phyloP scores from a whole-genome alignment of 2,888 invertebrate species.

The Stramonita haemastoma region DNA sequence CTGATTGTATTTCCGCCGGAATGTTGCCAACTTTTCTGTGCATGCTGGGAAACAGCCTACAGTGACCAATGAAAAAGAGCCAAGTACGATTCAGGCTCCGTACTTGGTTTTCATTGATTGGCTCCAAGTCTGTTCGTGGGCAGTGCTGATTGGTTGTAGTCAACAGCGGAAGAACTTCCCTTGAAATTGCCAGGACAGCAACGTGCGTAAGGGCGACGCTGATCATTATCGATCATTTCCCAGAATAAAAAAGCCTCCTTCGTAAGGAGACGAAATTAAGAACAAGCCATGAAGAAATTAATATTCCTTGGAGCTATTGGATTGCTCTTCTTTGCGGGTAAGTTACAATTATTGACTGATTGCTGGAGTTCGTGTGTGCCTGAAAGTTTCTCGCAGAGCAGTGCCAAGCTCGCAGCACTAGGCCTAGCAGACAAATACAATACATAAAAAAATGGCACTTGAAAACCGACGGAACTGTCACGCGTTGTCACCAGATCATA shows the following conservation, averaged over 20 bases:
- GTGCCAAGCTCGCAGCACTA: no score
- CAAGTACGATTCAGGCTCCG: slow-evolving; percentile 62
- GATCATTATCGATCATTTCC: slow-evolving; percentile 37
- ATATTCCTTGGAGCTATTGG: slow-evolving; percentile 65
- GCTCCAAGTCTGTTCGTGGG: slow-evolving; percentile 62
- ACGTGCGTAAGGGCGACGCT: slow-evolving; percentile 40
- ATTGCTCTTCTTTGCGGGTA: slow-evolving; percentile 66
- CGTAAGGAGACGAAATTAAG: slow-evolving; percentile 31
- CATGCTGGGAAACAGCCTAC: slow-evolving; percentile 36
- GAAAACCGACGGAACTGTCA: no score
- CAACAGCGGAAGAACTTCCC: slow-evolving; percentile 59
- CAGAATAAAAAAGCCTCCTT: slow-evolving; percentile 38
- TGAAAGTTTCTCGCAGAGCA: no score
- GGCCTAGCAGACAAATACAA: no score
- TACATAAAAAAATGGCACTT: no score
- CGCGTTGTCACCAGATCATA: no score
- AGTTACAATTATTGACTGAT: slow-evolving; percentile 46
- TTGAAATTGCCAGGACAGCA: slow-evolving; percentile 43
- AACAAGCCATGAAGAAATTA: slow-evolving; percentile 53
- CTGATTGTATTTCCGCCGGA: slow-evolving; percentile 47
- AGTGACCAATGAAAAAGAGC: slow-evolving; percentile 66
- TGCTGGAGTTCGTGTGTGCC: no score
- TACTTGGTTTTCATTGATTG: slow-evolving; percentile 71
- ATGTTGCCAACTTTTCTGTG: background rate
- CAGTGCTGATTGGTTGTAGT: slow-evolving; percentile 61